Base-by-base conservation (phyloP, 1,140 invertebrate genomes). In the Cydia strobilella region DNA sequence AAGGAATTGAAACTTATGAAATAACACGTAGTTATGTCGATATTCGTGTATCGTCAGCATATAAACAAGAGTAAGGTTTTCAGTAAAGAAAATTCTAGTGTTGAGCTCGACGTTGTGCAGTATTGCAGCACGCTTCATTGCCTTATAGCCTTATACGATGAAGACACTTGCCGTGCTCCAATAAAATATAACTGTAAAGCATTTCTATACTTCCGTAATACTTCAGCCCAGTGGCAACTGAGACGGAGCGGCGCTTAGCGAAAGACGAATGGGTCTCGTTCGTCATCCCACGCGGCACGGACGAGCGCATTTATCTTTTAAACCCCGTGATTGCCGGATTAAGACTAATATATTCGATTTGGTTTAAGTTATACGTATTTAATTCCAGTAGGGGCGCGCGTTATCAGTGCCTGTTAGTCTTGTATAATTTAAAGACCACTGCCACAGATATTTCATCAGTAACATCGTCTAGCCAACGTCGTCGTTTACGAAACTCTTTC, bases 211-310 rank as follows among this genome's bases (percentile, higher is more conserved):
- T 12, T 59, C 9, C 54, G 15, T n/a, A 18, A 54, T 54, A 59
- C 20, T 23, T 23, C 45, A 48, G 13, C 45, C 20, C 20, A 23
- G 20, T 59, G 9, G 54, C 20, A 59, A 20, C 15, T 9, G 20
- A 59, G 54, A 59, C 54, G 54, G 9, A 59, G 54, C 20, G 54
- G 54, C 54, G 54, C 54, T 59, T 59, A 59, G 54, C 54, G 18
- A 10, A 10, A 20, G 54, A 59, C 54, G 9, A 59, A 59, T 59
- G 20, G 54, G 9, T 20, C 18, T n/a, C 18, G 20, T 59, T 23
- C 20, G 20, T 59, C 54, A 59, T 59, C 54, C 54, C 2, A 59
- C 20, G 20, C 54, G 18, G 20, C 54, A n/a, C n/a, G n/a, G n/a
- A 18, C 15, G 45, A 48, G 13, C 12, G 18, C 54, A 59, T 59